Conservation (phyloP, 2,888 invertebrate genomes). For the Leistus spinibarbis region DNA sequence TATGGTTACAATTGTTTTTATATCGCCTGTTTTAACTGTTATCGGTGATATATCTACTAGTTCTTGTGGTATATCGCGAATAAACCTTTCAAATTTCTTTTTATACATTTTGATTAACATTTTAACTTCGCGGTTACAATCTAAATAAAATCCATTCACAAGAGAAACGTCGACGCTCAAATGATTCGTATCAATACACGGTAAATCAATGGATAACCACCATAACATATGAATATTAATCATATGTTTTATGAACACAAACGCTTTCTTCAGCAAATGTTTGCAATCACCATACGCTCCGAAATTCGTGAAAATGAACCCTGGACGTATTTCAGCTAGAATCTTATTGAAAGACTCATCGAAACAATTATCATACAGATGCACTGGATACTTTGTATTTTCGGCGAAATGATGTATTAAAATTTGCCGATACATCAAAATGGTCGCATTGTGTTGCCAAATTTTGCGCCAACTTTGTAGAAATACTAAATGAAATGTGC, state of each 20-base stretch:
- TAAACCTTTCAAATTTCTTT: constrained; percentile 2
- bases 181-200: constrained; percentile 30
- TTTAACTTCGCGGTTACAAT: background rate
- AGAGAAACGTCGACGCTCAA: constrained; percentile 12
- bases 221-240: constrained; percentile 18
- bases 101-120: background rate
- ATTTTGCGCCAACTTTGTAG: constrained; percentile 25
- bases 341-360: constrained; percentile 11
- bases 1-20: constrained; percentile 10
- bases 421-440: constrained; percentile 18
- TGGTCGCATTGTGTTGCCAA: constrained; percentile 17
- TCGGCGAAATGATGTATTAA: constrained; percentile 23
- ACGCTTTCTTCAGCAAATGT: constrained; percentile 1
- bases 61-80: constrained; percentile 21
- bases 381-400: constrained; percentile 23
- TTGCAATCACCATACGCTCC: background rate
- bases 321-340: constrained; percentile 12
- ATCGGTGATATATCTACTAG: background rate
- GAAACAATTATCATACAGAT: constrained; percentile 23
- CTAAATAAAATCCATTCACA: constrained; percentile 21
- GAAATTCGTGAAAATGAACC: constrained; percentile 31
- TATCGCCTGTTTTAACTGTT: background rate
- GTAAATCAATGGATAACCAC: constrained; percentile 25
- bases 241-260: constrained; percentile 17
- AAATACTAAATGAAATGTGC: constrained; percentile 23